Conservation (phyloP, 2,797 vertebrate species). For the Erpetoichthys calabaricus region DNA sequence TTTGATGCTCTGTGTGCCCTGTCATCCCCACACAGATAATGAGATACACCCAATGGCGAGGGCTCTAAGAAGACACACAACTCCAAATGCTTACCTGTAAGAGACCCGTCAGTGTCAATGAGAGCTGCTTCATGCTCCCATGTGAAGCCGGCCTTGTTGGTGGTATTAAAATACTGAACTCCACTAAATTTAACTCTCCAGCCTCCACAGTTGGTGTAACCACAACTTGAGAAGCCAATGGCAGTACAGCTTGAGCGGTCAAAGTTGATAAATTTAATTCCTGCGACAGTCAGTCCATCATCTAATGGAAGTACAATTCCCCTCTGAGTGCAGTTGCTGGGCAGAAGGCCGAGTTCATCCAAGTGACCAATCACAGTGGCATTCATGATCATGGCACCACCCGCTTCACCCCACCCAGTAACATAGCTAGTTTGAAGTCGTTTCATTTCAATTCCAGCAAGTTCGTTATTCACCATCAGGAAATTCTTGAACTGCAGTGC, state of each 20-base stretch:
- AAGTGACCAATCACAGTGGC: slow-evolving; percentile 59
- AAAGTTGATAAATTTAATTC: slow-evolving; percentile 63
- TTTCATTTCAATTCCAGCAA: slow-evolving; percentile 61
- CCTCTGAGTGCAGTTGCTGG: slow-evolving; percentile 35
- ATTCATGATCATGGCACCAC: slow-evolving; percentile 55
- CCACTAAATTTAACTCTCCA: slow-evolving; percentile 52
- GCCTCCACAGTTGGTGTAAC: slow-evolving; percentile 46
- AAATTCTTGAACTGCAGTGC: slow-evolving; percentile 61
- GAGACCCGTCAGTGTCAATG: slow-evolving; percentile 60
- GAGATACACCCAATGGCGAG: too few species aligned
- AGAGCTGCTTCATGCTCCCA: slow-evolving; percentile 72
- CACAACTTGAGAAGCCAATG: slow-evolving; percentile 55
- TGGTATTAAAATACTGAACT: slow-evolving; percentile 39
- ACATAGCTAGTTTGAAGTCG: slow-evolving; percentile 43
- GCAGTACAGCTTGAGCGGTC: slow-evolving; percentile 46
- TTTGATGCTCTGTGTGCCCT: too few species aligned
- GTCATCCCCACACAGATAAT: too few species aligned
- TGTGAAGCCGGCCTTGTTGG: slow-evolving; percentile 61
- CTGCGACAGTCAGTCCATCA: slow-evolving; percentile 59
- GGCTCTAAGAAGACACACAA: too few species aligned
- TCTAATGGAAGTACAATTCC: slow-evolving; percentile 60
- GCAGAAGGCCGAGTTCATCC: slow-evolving; percentile 50
- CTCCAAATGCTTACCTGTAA: slow-evolving; percentile 47
- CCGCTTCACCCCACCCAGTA: slow-evolving; percentile 41
- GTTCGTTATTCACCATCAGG: slow-evolving; percentile 63